phyloP scores from a whole-genome alignment of 2,888 invertebrate species.

The Drosophila paucipuncta region DNA sequence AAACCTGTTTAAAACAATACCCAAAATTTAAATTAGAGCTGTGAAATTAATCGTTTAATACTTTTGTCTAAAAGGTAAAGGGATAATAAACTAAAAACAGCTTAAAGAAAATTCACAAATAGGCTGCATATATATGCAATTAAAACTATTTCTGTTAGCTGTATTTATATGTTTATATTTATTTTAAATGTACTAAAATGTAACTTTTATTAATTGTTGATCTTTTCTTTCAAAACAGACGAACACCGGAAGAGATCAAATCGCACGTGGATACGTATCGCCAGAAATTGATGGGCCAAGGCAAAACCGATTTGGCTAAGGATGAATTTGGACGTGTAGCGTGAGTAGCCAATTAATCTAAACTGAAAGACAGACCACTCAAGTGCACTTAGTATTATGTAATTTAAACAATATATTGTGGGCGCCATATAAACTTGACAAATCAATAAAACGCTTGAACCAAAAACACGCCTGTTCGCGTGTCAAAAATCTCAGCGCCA shows the following conservation, averaged over 20 bases:
- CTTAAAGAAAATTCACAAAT: too few relatives aligned
- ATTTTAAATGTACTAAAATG: neutral
- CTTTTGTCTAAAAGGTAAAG: conserved; percentile 8
- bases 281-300: conserved; percentile 91
- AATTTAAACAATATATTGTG: conserved; percentile 55
- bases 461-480: conserved; percentile 33
- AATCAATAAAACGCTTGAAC: conserved; percentile 66
- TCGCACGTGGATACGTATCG: conserved; percentile 95
- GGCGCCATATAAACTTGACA: conserved; percentile 44
- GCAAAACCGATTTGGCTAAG: conserved; percentile 87
- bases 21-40: neutral
- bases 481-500: conserved; percentile 62
- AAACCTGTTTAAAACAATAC: conserved; percentile 1
- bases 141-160: too few relatives aligned
- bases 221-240: conserved; percentile 87
- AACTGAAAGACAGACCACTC: neutral
- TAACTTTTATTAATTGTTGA: neutral
- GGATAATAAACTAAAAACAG: neutral
- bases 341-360: conserved; percentile 65
- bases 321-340: conserved; percentile 94
- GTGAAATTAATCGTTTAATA: neutral
- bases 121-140: neutral
- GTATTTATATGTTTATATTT: neutral
- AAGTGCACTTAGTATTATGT: conserved; percentile 54
- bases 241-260: conserved; percentile 93